A percentile compares a stretch with the other conserved stretches of the same genome.
These are phyloP conservation scores for Venustaconcha ellipsiformis DNA, from an alignment of 1,140 invertebrate genomes.

Conservation along the genomic window DNA sequence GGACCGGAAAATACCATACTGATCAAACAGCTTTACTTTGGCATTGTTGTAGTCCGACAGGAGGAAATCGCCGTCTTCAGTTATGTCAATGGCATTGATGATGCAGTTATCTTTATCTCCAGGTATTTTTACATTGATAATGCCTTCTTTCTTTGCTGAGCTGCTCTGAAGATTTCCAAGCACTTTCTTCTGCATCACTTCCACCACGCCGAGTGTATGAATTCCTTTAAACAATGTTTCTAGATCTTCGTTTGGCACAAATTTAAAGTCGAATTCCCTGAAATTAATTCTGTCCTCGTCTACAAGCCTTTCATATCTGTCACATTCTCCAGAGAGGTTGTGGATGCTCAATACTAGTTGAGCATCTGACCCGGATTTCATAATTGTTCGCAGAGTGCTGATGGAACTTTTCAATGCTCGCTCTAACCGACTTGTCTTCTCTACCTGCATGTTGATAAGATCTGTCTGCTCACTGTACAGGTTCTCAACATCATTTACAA, in stretches of 20 bases:
- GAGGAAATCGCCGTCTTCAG: slow-evolving; percentile 20
- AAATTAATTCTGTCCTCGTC: slow-evolving; percentile 27
- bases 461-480: too few species aligned
- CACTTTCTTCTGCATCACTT: slow-evolving; percentile 23
- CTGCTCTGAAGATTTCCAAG: slow-evolving; percentile 24
- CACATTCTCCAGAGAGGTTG: slow-evolving; percentile 9
- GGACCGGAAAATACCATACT: slow-evolving; percentile 29
- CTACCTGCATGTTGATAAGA: too few species aligned
- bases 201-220: slow-evolving; percentile 27
- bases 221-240: slow-evolving; percentile 21
- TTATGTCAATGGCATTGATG: slow-evolving; percentile 29
- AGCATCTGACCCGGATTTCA: too few species aligned
- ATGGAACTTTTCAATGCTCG: too few species aligned
- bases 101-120: slow-evolving; percentile 29
- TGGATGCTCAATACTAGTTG: too few species aligned
- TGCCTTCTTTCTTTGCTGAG: slow-evolving; percentile 28
- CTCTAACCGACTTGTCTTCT: too few species aligned
- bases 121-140: slow-evolving; percentile 25
- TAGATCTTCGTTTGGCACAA: slow-evolving; percentile 27
- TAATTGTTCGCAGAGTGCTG: too few species aligned
- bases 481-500: too few species aligned
- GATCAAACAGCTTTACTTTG: slow-evolving; percentile 25
- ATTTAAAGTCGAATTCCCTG: slow-evolving; percentile 26
- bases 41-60: slow-evolving; percentile 32
- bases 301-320: slow-evolving; percentile 25